Evolutionary conservation across 2,888 invertebrate species (phyloP).

Genomic region (Zygogramma bicolorata): DNA sequence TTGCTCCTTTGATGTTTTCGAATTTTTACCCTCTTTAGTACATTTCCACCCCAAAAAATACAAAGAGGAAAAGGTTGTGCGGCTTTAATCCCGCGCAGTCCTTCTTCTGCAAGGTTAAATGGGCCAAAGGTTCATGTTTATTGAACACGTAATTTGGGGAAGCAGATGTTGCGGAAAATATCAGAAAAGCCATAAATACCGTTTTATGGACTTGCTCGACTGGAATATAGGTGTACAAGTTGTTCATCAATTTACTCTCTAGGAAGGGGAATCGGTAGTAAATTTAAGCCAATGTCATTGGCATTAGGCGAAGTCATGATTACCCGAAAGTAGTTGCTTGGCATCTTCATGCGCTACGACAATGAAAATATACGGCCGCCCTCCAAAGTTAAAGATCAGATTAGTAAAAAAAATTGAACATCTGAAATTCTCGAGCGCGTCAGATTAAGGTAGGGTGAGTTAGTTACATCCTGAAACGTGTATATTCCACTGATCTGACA

Average conservation of each 20-base stretch:
- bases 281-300: background rate
- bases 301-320: background rate
- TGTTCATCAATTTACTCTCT: slow-evolving; percentile 8
- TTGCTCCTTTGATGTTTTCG: slow-evolving; percentile 19
- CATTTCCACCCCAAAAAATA: slow-evolving; percentile 17
- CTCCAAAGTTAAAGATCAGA: too few species aligned
- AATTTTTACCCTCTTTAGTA: background rate
- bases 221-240: slow-evolving; percentile 6
- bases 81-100: slow-evolving; percentile 8
- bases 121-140: slow-evolving; percentile 30
- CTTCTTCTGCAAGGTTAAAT: slow-evolving; percentile 19
- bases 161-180: slow-evolving; percentile 38
- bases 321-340: too few species aligned
- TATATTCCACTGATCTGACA: too few species aligned
- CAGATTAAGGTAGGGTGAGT: too few species aligned
- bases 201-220: slow-evolving; percentile 29
- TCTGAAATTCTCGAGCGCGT: too few species aligned
- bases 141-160: slow-evolving; percentile 23
- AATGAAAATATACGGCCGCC: too few species aligned
- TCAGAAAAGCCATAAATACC: slow-evolving; percentile 31
- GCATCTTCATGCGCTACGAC: too few species aligned
- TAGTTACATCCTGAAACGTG: too few species aligned
- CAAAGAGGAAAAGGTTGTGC: slow-evolving; percentile 1
- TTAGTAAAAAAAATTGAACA: too few species aligned
- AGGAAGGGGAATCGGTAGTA: background rate